Conservation (phyloP, 2,113 vertebrate genomes). For the Axis porcinus region DNA sequence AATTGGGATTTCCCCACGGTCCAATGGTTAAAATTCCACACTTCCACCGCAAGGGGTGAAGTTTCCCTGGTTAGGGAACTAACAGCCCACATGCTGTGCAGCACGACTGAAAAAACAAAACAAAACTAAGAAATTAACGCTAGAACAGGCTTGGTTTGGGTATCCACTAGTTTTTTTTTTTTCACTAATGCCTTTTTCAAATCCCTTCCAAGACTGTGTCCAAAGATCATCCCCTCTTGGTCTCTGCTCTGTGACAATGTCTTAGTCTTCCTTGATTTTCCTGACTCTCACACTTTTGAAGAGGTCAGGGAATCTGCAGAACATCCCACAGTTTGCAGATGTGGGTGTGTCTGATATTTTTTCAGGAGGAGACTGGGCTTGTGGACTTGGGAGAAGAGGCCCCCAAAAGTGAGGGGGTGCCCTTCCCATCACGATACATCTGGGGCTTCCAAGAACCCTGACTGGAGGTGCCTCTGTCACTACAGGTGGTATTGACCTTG, state of each 20-base stretch:
- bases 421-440: fast-evolving
- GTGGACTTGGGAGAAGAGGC: background rate
- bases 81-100: background rate
- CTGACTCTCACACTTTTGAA: background rate
- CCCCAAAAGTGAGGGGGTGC: background rate
- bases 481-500: background rate
- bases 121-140: background rate
- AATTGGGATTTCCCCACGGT: fast-evolving
- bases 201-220: background rate
- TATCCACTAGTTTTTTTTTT: background rate
- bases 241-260: background rate
- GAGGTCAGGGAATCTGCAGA: background rate
- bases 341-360: background rate
- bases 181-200: background rate
- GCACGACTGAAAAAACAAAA: background rate
- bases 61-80: background rate
- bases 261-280: background rate
- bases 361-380: background rate
- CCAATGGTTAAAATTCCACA: background rate
- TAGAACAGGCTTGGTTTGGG: background rate
- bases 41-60: background rate
- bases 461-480: background rate
- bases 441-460: fast-evolving
- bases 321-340: background rate
- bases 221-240: background rate